Percentiles rank a stretch among this genome's conserved stretches.
These are phyloP conservation scores for Peromyscus nudipes DNA, from an alignment of 2,797 vertebrate genomes.

Conservation along the genomic window DNA sequence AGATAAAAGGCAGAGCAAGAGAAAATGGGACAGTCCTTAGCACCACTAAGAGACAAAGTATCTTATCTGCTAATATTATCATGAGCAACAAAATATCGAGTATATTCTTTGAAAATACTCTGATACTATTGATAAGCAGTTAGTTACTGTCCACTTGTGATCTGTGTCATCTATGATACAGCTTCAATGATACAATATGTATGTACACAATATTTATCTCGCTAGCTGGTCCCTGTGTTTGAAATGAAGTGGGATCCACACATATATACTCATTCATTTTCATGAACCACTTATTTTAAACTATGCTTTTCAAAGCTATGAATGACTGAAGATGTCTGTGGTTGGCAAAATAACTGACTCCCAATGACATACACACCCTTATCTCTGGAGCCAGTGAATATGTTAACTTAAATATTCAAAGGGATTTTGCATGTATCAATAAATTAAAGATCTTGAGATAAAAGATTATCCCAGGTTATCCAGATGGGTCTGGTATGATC, in stretches of 20 bases:
- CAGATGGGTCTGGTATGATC: neutral
- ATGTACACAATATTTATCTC: neutral
- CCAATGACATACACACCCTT: neutral
- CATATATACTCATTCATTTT: neutral
- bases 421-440: neutral
- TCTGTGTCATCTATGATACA: neutral
- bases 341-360: neutral
- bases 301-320: neutral
- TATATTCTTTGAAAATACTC: neutral
- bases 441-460: slow-evolving; percentile 2
- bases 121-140: neutral
- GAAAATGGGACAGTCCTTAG: neutral
- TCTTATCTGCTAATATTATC: neutral
- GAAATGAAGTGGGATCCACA: neutral
- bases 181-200: neutral
- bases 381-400: neutral
- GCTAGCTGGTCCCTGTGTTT: neutral
- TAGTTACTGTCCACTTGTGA: neutral
- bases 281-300: neutral
- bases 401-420: neutral
- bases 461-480: neutral
- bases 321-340: neutral
- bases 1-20: neutral
- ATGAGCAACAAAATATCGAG: neutral
- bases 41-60: slow-evolving; percentile 24